Conservation (phyloP, 1,140 invertebrate species). For the Bombus pyrosoma region DNA sequence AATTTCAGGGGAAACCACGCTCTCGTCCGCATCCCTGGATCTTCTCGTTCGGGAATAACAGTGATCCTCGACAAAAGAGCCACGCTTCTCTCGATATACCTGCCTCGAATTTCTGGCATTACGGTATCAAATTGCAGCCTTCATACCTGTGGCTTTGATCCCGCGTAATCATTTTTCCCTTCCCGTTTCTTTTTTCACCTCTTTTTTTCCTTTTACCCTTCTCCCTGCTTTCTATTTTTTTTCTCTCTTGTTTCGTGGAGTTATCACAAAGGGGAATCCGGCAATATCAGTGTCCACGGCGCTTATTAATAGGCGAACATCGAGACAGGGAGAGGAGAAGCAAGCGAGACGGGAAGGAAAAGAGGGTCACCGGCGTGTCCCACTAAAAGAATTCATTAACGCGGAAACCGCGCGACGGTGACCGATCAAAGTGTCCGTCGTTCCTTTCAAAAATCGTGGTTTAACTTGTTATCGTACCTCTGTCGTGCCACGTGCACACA, state of each 20-base stretch:
- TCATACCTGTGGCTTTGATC: constrained; percentile 10
- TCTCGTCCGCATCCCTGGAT: background rate
- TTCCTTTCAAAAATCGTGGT: constrained; percentile 15
- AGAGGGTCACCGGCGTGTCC: background rate
- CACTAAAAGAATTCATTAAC: constrained; percentile 45
- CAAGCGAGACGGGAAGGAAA: background rate
- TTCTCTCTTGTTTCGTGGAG: background rate
- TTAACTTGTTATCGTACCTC: background rate
- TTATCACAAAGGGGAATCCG: constrained; percentile 14
- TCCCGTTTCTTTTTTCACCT: too few species aligned
- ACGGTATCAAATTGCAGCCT: constrained; percentile 23
- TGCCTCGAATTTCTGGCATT: constrained; percentile 31
- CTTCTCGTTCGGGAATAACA: constrained; percentile 4
- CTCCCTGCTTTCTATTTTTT: background rate
- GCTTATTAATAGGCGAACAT: constrained; percentile 38
- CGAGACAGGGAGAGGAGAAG: background rate
- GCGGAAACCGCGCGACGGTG: background rate
- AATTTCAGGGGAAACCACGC: constrained; percentile 12
- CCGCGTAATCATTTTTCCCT: constrained; percentile 12
- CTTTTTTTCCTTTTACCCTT: background rate
- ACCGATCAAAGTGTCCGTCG: constrained; percentile 22
- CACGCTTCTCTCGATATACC: background rate
- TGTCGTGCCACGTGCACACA: too few species aligned
- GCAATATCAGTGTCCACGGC: background rate
- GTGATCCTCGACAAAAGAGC: constrained; percentile 35